phyloP scores from a whole-genome alignment of 2,113 vertebrate species.

The Syngnathoides biaculeatus region DNA sequence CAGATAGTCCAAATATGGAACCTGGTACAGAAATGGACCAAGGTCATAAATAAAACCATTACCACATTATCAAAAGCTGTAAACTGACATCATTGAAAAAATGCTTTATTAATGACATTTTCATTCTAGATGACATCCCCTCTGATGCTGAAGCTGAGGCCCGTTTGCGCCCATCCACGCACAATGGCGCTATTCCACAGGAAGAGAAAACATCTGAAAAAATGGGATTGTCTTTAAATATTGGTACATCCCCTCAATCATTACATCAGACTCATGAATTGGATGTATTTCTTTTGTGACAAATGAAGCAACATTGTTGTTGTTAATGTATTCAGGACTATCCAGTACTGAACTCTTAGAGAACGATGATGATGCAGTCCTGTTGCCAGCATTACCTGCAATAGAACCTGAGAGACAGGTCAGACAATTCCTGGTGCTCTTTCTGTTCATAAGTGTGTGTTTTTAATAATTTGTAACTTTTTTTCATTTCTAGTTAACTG shows the following conservation, averaged over 20 bases:
- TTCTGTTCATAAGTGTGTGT: background rate
- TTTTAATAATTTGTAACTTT: background rate
- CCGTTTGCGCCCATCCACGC: slow-evolving; percentile 56
- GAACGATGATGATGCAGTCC: slow-evolving; percentile 55
- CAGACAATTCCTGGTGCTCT: background rate
- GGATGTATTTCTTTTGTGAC: background rate
- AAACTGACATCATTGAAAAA: background rate
- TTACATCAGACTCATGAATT: background rate
- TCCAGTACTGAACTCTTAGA: slow-evolving; percentile 37
- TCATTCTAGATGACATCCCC: slow-evolving; percentile 79
- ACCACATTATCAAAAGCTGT: background rate
- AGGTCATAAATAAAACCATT: slow-evolving; percentile 64
- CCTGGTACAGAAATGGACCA: slow-evolving; percentile 89
- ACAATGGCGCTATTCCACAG: slow-evolving; percentile 39
- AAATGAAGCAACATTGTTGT: background rate
- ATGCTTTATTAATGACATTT: background rate
- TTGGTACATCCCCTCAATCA: slow-evolving; percentile 46
- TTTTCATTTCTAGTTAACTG: slow-evolving; percentile 31
- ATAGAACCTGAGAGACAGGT: slow-evolving; percentile 47
- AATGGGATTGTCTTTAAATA: slow-evolving; percentile 48
- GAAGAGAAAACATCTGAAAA: slow-evolving; percentile 58
- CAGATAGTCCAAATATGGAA: slow-evolving; percentile 81
- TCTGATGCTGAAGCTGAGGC: slow-evolving; percentile 87
- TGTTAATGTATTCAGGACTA: slow-evolving; percentile 46
- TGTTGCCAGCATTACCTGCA: slow-evolving; percentile 45